phyloP scores from a whole-genome alignment of 2,113 vertebrate species.

The Callionymus lyra region DNA sequence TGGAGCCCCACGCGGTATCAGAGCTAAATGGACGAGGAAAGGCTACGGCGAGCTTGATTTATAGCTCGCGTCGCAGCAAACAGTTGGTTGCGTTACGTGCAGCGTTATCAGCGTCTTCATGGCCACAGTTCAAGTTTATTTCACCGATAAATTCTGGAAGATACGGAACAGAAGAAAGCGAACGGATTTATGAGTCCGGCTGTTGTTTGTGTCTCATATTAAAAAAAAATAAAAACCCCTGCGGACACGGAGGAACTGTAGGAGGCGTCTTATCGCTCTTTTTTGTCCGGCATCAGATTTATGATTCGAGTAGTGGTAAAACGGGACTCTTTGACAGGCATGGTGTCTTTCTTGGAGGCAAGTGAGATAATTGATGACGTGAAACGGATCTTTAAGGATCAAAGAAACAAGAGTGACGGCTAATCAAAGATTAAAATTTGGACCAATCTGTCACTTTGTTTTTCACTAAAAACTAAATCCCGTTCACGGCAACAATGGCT shows the following conservation, averaged over 20 bases:
- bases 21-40: conserved; percentile 55
- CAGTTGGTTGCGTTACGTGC: conserved; percentile 41
- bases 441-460: too few relatives aligned
- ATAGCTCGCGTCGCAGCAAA: conserved; percentile 37
- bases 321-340: too few relatives aligned
- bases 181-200: conserved; percentile 37
- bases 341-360: too few relatives aligned
- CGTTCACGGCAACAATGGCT: too few relatives aligned
- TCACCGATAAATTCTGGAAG: conserved; percentile 50
- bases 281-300: conserved; percentile 16
- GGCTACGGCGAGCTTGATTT: conserved; percentile 36
- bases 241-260: conserved; percentile 33
- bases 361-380: too few relatives aligned
- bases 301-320: neutral
- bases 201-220: conserved; percentile 45
- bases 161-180: conserved; percentile 39
- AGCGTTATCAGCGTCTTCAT: conserved; percentile 56
- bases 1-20: conserved; percentile 47
- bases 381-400: too few relatives aligned
- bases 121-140: conserved; percentile 61
- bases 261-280: conserved; percentile 17
- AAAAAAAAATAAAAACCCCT: conserved; percentile 42
- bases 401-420: too few relatives aligned
- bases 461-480: too few relatives aligned
- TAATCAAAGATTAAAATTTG: too few relatives aligned